A percentile compares a stretch with the other conserved stretches of the same genome.
phyloP scores from a whole-genome alignment of 1,140 invertebrate species.

The Rhizoglyphus robini region DNA sequence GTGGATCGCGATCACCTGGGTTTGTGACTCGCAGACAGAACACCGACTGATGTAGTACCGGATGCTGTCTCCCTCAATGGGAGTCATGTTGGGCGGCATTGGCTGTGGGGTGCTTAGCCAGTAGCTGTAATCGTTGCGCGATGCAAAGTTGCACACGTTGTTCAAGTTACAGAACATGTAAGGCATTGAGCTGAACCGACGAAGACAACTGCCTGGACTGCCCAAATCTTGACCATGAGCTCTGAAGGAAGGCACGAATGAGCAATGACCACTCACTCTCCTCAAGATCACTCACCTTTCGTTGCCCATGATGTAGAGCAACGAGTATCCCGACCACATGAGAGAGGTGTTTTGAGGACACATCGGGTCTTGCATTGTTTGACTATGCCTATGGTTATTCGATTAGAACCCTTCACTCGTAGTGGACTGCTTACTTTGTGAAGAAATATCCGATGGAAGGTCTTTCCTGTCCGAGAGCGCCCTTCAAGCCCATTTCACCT shows the following conservation, averaged over 20 bases:
- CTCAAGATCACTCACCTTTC: conserved; percentile 75
- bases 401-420: not conserved
- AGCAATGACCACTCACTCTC: conserved; percentile 27
- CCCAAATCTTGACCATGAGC: conserved; percentile 92
- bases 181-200: conserved; percentile 91
- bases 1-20: conserved; percentile 72
- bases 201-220: conserved; percentile 66
- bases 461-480: conserved; percentile 35
- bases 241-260: conserved; percentile 37
- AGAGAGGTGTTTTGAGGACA: conserved; percentile 70
- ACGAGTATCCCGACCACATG: conserved; percentile 89
- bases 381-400: conserved; percentile 54
- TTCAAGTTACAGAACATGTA: conserved; percentile 93
- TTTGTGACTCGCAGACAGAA: conserved; percentile 74
- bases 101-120: conserved; percentile 85
- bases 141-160: conserved; percentile 92
- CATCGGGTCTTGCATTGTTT: conserved; percentile 60
- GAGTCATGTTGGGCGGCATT: conserved; percentile 69
- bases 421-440: not conserved
- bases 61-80: conserved; percentile 67
- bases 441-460: conserved; percentile 18
- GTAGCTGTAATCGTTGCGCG: conserved; percentile 86
- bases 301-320: conserved; percentile 85
- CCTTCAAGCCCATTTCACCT: conserved; percentile 12
- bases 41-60: conserved; percentile 76